Evolutionary conservation across 2,888 invertebrate species (phyloP).

Genomic region (Papilio gigon): DNA sequence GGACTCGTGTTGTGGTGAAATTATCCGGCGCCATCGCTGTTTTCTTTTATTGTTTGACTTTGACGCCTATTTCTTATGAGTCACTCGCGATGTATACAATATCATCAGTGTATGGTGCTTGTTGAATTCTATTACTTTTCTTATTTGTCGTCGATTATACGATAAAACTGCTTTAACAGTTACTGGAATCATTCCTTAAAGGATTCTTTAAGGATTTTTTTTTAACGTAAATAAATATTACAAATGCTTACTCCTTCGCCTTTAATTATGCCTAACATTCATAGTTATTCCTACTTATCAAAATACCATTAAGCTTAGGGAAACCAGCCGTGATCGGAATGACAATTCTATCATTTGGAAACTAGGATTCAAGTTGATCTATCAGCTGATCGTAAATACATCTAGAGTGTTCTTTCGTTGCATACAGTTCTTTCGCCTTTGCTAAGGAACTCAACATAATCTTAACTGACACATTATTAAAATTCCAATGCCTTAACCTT

Average conservation of each 20-base stretch:
- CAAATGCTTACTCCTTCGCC: too few relatives aligned
- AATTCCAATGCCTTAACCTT: constrained; percentile 40
- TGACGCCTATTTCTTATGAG: constrained; percentile 69
- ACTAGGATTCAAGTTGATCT: neutral
- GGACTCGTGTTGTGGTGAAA: constrained; percentile 66
- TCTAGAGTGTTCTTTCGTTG: too few relatives aligned
- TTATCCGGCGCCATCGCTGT: constrained; percentile 74
- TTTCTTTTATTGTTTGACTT: constrained; percentile 69
- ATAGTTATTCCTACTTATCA: too few relatives aligned
- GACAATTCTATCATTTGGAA: neutral
- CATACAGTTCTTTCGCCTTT: constrained; percentile 8
- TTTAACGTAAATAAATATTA: too few relatives aligned
- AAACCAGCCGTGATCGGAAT: neutral
- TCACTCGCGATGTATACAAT: constrained; percentile 70
- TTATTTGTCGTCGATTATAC: neutral
- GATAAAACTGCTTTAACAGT: neutral
- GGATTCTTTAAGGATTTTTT: too few relatives aligned
- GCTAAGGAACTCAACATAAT: constrained; percentile 1
- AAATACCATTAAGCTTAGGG: neutral
- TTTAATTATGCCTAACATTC: too few relatives aligned
- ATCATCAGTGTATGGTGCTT: constrained; percentile 49
- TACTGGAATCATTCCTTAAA: neutral
- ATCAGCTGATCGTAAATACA: neutral
- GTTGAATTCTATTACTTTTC: constrained; percentile 42
- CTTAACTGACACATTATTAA: constrained; percentile 38